phyloP scores from a whole-genome alignment of 1,140 invertebrate species.

The Musca domestica region DNA sequence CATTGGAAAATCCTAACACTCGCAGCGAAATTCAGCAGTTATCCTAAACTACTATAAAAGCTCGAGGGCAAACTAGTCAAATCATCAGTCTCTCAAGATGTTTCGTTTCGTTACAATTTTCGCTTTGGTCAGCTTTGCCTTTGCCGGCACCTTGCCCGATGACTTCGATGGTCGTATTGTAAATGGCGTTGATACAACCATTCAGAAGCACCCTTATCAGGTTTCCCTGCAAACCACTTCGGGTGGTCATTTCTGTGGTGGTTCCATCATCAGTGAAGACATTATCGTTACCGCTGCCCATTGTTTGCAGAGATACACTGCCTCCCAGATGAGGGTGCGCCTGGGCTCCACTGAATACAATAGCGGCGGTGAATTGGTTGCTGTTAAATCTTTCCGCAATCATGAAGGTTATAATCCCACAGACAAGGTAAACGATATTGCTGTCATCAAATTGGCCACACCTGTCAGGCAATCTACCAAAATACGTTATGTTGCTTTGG shows the following conservation, averaged over 20 bases:
- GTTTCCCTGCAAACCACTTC: constrained; percentile 31
- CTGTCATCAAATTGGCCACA: constrained; percentile 41
- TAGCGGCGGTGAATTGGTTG: constrained; percentile 3
- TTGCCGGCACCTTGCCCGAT: constrained; percentile 20
- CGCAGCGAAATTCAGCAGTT: background rate
- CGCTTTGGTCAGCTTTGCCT: constrained; percentile 12
- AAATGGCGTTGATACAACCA: constrained; percentile 33
- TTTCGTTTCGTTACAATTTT: constrained; percentile 28
- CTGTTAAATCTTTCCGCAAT: background rate
- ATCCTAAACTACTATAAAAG: constrained; percentile 4
- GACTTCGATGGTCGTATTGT: constrained; percentile 38
- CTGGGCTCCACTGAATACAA: constrained; percentile 16
- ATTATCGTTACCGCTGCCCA: constrained; percentile 26
- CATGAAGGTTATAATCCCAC: constrained; percentile 23
- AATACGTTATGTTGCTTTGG: constrained; percentile 31
- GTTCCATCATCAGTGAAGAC: constrained; percentile 48
- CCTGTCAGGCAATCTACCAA: constrained; percentile 30
- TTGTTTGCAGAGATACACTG: constrained; percentile 27
- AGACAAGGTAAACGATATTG: constrained; percentile 48
- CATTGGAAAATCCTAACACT: background rate
- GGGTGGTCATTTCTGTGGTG: constrained; percentile 58
- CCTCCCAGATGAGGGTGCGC: background rate
- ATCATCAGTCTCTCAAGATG: constrained; percentile 26
- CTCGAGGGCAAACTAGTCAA: background rate
- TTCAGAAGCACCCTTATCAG: constrained; percentile 35